A percentile compares a stretch with the other conserved stretches of the same genome.
These are phyloP conservation scores for Sesia bembeciformis DNA, from an alignment of 2,888 invertebrate species.

Conservation along the genomic window DNA sequence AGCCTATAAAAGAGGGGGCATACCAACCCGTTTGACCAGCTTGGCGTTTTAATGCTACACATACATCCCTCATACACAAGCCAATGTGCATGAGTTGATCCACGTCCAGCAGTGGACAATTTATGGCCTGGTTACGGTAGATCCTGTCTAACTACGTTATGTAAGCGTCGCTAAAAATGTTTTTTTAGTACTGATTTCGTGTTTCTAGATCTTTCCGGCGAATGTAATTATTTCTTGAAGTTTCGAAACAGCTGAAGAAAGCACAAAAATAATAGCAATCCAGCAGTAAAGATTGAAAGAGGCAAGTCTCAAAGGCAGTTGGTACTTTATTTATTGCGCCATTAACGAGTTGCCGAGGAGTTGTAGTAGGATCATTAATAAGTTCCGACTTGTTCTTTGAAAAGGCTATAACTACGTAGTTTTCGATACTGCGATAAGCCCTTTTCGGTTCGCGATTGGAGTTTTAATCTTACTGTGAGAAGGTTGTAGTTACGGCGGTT, in stretches of 20 bases:
- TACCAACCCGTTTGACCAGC: too few species aligned
- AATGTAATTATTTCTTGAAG: too few species aligned
- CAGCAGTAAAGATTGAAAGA: conserved; percentile 3
- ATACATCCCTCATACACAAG: too few species aligned
- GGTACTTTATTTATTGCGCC: conserved; percentile 47
- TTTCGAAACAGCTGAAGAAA: background rate
- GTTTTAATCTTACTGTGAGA: conserved; percentile 15
- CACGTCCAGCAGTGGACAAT: too few species aligned
- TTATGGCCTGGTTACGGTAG: too few species aligned
- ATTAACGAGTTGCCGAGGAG: conserved; percentile 49
- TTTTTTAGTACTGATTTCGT: too few species aligned
- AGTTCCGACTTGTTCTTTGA: conserved; percentile 25
- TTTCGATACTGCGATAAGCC: conserved; percentile 16
- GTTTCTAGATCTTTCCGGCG: too few species aligned
- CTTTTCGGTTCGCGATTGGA: conserved; percentile 18
- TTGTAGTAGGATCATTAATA: conserved; percentile 54
- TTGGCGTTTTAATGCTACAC: too few species aligned
- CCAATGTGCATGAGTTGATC: too few species aligned
- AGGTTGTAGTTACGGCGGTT: conserved; percentile 20
- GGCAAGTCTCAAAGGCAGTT: conserved; percentile 31
- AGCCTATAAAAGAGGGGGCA: too few species aligned
- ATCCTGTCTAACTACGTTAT: too few species aligned
- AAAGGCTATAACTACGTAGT: conserved; percentile 28
- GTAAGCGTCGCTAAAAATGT: too few species aligned
- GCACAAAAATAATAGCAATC: background rate